A percentile compares a stretch with the other conserved stretches of the same genome.
Evolutionary conservation across 2,888 invertebrate genomes (phyloP).

Genomic region (Drosophila meridionalis): DNA sequence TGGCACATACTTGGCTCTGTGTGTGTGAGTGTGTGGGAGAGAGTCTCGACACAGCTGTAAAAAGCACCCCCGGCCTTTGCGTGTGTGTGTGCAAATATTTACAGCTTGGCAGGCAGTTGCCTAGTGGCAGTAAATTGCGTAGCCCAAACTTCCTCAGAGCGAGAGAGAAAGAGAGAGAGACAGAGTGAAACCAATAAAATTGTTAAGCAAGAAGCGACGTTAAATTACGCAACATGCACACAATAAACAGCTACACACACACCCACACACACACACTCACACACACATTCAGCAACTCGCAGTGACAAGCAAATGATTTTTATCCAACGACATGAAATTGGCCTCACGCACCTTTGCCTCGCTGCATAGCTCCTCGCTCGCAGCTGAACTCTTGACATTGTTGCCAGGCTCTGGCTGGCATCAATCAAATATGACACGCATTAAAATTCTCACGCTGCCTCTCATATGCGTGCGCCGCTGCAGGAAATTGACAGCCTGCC

Average conservation of each 20-base stretch:
- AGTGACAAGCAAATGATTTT: constrained; percentile 58
- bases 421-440: constrained; percentile 81
- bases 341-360: constrained; percentile 60
- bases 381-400: constrained; percentile 77
- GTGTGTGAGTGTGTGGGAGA: constrained; percentile 6
- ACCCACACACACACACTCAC: constrained; percentile 8
- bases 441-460: constrained; percentile 67
- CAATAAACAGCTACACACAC: constrained; percentile 35
- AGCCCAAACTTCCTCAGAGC: constrained; percentile 1
- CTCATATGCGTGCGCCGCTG: constrained; percentile 30
- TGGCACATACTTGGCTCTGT: constrained; percentile 31
- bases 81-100: constrained; percentile 58
- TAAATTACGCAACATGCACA: constrained; percentile 69
- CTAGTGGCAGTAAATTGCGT: constrained; percentile 60
- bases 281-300: constrained; percentile 4
- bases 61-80: constrained; percentile 26
- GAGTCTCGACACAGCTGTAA: constrained; percentile 57
- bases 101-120: constrained; percentile 48
- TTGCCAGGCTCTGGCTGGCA: constrained; percentile 52
- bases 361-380: constrained; percentile 72
- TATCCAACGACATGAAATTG: constrained; percentile 38
- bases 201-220: constrained; percentile 69
- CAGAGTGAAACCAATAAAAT: constrained; percentile 61
- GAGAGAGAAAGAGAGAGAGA: neutral
- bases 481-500: constrained; percentile 56